Base-by-base conservation (phyloP, 2,888 invertebrate genomes). In the Rhabditoides inermis region DNA sequence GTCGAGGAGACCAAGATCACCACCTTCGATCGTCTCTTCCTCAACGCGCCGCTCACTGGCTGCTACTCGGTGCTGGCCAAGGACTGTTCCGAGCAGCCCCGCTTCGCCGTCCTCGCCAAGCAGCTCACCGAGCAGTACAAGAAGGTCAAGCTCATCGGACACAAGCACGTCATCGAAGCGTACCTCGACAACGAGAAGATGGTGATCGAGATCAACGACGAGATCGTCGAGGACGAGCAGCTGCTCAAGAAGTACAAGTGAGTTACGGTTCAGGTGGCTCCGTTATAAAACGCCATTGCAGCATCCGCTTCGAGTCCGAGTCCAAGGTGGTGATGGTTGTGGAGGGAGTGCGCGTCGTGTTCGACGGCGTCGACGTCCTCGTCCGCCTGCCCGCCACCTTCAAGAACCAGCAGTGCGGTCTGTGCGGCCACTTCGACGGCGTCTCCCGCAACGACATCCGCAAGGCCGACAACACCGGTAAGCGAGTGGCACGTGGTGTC, bases 11-110 rank as follows among this genome's bases (percentile, higher is more conserved):
- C 61, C 41, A 51, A 56, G 40, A 54, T 76, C 51, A 46, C 54
- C 49, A 76, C 75, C 45, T 76, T 76, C 64, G 77, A 77, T 53
- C 60, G 64, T 27, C 62, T 69, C 37, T 42, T 49, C 49, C 71
- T 63, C 63, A 57, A 63, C 22, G 69, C 66, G 32, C 68, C 72
- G 32, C 49, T 73, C 46, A 63, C 69, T 49, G 62, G 52, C 39
- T 79, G 79, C 68, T 77, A 73, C 63, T 72, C 77, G 45, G 69
- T 79, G 25, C 55, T 79, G 53, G 76, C 77, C 61, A 78, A 78
- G 68, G 79, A 79, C 62, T 78, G 78, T 63, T 73, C 77, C 20
- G 62, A 70, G 25, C 39, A 61, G 51, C 66, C 72, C 52, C 66
- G 69, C 48, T 73, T 77, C 61, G 77, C 77, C 56, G 76, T 79